Percentiles rank a stretch among this genome's conserved stretches.
These are phyloP conservation scores for Coregonus suidteri DNA, from an alignment of 2,797 vertebrate genomes.

Conservation along the genomic window DNA sequence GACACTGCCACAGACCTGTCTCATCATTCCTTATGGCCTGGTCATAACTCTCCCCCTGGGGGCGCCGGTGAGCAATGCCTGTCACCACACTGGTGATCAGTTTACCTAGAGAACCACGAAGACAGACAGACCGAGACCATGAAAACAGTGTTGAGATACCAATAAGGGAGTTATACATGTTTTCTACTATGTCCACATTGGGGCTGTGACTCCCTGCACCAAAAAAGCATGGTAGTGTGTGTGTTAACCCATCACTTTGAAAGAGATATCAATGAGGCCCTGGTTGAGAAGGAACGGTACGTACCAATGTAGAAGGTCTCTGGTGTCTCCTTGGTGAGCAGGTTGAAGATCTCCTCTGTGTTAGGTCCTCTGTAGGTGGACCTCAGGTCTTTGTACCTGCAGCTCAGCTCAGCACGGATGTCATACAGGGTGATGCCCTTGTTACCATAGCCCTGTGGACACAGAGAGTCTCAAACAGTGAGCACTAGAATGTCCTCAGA, in stretches of 20 bases:
- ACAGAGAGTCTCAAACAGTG: not conserved
- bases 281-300: not conserved
- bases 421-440: constrained; percentile 91
- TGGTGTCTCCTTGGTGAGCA: constrained; percentile 90
- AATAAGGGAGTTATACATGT: not conserved
- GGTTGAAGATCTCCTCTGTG: constrained; percentile 88
- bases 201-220: not conserved
- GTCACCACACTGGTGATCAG: constrained; percentile 87
- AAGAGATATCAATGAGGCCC: not conserved
- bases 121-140: not conserved
- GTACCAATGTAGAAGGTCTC: constrained; percentile 90
- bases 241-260: not conserved
- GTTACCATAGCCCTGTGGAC: constrained; percentile 85
- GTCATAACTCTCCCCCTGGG: constrained; percentile 89
- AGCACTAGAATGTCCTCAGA: not conserved
- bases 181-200: not conserved
- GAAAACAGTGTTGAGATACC: not conserved
- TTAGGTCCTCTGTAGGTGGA: constrained; percentile 84
- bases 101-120: constrained; percentile 69
- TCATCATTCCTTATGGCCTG: constrained; percentile 89
- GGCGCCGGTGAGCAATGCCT: constrained; percentile 87
- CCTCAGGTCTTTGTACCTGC: constrained; percentile 88
- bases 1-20: constrained; percentile 89
- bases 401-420: constrained; percentile 89
- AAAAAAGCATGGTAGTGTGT: not conserved